phyloP scores from a whole-genome alignment of 2,113 vertebrate genomes.

The Pongo pygmaeus region DNA sequence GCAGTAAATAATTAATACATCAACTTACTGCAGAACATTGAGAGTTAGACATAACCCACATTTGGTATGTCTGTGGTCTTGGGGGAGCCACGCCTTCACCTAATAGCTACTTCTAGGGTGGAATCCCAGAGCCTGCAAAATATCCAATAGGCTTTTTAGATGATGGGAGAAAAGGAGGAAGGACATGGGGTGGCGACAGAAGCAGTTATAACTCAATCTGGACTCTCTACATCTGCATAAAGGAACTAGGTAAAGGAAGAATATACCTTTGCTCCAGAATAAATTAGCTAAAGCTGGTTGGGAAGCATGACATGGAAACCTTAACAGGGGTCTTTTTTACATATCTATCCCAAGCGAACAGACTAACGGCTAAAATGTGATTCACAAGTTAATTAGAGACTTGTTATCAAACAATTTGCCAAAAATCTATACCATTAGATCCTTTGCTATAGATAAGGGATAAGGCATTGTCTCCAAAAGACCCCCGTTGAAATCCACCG shows the following conservation, averaged over 20 bases:
- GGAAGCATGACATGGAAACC: not conserved
- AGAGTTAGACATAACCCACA: not conserved
- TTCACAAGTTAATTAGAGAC: not conserved
- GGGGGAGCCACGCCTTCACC: not conserved
- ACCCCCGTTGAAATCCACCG: not conserved
- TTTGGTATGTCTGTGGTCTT: not conserved
- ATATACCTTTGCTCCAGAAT: not conserved
- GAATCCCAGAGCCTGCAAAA: not conserved
- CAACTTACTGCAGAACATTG: not conserved
- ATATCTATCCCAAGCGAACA: not conserved
- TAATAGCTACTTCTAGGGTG: not conserved
- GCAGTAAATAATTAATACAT: not conserved
- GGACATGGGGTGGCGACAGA: not conserved
- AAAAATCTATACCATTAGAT: not conserved
- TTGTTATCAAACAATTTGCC: not conserved
- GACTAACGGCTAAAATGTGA: not conserved
- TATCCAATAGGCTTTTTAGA: not conserved
- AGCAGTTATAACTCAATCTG: not conserved
- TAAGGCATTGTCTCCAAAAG: not conserved
- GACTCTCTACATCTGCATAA: not conserved
- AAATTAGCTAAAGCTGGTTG: not conserved
- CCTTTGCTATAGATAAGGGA: not conserved
- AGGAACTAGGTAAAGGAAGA: not conserved
- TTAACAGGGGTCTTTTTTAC: not conserved
- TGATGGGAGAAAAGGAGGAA: not conserved